Evolutionary conservation across 2,113 vertebrate species (phyloP).

Genomic region (Odocoileus hemionus): DNA sequence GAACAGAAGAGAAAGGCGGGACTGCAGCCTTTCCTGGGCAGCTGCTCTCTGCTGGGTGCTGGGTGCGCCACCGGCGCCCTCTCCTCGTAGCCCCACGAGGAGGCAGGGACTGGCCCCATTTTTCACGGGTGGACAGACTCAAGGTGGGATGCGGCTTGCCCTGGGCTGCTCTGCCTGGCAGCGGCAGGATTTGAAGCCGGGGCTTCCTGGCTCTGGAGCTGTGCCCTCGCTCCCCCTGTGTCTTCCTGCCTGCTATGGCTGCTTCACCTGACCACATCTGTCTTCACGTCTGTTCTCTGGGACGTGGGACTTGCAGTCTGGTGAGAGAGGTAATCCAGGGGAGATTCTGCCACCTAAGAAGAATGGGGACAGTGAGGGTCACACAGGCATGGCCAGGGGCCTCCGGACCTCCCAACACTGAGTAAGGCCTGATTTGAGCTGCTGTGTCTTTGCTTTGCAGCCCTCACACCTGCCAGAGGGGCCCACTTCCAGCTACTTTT

Average conservation of each 20-base stretch:
- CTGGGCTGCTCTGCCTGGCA: neutral
- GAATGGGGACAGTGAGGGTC: neutral
- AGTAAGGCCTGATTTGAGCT: neutral
- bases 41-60: fast-evolving
- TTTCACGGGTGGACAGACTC: too few species aligned
- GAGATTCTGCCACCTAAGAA: neutral
- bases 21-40: neutral
- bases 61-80: fast-evolving
- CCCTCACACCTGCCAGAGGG: neutral
- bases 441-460: neutral
- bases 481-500: slow-evolving; percentile 52
- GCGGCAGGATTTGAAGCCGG: neutral
- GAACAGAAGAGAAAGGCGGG: neutral
- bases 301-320: neutral
- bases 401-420: neutral
- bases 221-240: neutral
- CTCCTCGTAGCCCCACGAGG: fast-evolving
- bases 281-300: neutral
- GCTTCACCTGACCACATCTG: fast-evolving
- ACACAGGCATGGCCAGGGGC: too few species aligned
- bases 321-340: neutral
- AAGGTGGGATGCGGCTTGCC: neutral
- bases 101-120: neutral
- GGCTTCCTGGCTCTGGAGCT: neutral
- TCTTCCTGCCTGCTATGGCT: neutral